Evolutionary conservation across 2,888 invertebrate genomes (phyloP), one percentile per base, ranked within the genome.

Genomic region (Dryocosmus kuriphilus): DNA sequence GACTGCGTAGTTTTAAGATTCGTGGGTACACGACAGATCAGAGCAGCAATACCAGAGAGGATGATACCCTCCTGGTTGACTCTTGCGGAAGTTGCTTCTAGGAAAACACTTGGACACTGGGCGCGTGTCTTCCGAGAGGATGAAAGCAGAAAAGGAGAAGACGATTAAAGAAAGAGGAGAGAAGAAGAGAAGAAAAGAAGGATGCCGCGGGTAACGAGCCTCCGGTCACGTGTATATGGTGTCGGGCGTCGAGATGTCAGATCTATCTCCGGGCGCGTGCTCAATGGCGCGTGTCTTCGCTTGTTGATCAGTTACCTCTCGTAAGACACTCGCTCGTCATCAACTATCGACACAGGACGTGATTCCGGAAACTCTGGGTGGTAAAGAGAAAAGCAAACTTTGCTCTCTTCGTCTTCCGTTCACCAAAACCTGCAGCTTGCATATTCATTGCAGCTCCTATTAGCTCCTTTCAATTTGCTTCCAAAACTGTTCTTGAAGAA

Each of bases 61-160:
- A 73, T 61, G 24, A 73, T 22, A 67, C 79, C 79, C 80, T 82
- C 84, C 77, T 74, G 85, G 85, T 83, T 82, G 84, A 81, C 83
- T 86, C 83, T 83, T 46, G 78, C 81, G 79, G 75, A 81, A 79
- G 78, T 80, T 83, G 82, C 84, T 88, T 88, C 88, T 81, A 82
- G 86, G 87, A 86, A 87, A 86, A 84, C 82, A 80, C 65, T 81
- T 81, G 84, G 85, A 85, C 86, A 86, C 84, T 83, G 82, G 86
- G 85, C 88, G 87, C 88, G 88, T 88, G 88, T 87, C 88, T 88
- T 88, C 88, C 87, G 84, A 85, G 83, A 85, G 80, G 82, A 84
- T 81, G 82, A 80, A 82, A 81, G 80, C 77, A 76, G 76, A 71
- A 62, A 78, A 74, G 81, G 75, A 73, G 41, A 75, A 46, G 79